Base-by-base conservation (phyloP, 2,888 invertebrate species). In the Oxyscelio sp. region DNA sequence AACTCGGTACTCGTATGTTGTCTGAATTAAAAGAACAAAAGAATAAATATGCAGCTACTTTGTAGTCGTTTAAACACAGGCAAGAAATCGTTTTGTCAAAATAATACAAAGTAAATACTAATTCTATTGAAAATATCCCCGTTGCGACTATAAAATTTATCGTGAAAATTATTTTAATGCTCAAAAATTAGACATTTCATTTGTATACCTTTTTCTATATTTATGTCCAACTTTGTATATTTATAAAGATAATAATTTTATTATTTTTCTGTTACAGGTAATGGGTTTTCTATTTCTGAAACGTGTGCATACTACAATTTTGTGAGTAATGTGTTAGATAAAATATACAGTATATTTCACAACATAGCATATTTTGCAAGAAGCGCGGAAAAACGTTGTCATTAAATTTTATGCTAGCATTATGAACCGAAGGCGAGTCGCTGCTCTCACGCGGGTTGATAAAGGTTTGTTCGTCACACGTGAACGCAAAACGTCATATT, bases 21-120 rank as follows among this genome's bases (percentile, higher is more conserved):
- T 17, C 27, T 27, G 27, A 61, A 73, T 61, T 73, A 61, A 63
- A 73, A 73, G 61, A 63, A 73, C 61, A 73, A 73, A 61, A 61
- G 73, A 43, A 59, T 43, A 27, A 13, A 21, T 27, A 27, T n/a
- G 31, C 19, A 73, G 54, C 48, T 54, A 43, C 59, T 61, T 52
- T 61, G 48, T 19, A 50, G 24, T 17, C 59, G 38, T 50, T 59
- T 22, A 59, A 59, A 50, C 31, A 15, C 59, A 31, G 27, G 48
- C 38, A 21, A 48, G 34, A 50, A 15, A 58, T 4, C 9, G 19
- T 15, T 31, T 38, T n/a, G n/a, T 50, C 11, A 8, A n/a, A 50
- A 21, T 65, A 34, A 66, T 27, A 17, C 45, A 17, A 2, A 6
- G 52, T 13, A 22, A 24, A 52, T 9, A 45, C 24, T 66, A 54